These are phyloP conservation scores for Serinus canaria DNA, from an alignment of 2,113 vertebrate species.

Conservation along the genomic window DNA sequence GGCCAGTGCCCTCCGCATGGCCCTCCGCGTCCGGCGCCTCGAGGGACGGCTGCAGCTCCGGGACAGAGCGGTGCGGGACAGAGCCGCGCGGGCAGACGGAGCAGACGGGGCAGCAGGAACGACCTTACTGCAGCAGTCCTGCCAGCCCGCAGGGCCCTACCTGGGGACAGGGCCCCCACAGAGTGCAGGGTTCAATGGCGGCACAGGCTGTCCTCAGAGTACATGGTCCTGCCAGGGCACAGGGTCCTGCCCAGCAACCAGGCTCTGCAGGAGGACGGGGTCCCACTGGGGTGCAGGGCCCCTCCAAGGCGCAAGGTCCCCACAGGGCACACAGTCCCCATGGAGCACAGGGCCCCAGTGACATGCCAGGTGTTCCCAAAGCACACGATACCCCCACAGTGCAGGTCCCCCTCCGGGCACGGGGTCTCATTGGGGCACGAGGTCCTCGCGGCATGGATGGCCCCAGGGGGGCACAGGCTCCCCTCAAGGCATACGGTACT, in stretches of 20 bases:
- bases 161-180: accelerated
- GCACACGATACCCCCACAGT: accelerated
- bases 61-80: too few relatives aligned
- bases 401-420: not conserved
- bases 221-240: not conserved
- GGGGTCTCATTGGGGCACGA: accelerated
- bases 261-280: not conserved
- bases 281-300: not conserved
- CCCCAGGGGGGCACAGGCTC: not conserved
- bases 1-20: conserved; percentile 69
- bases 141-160: not conserved
- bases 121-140: accelerated
- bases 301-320: not conserved
- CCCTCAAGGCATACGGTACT: accelerated
- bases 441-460: accelerated
- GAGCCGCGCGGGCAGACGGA: too few relatives aligned
- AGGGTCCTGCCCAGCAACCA: not conserved
- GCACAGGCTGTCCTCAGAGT: not conserved
- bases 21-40: conserved; percentile 65
- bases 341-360: accelerated
- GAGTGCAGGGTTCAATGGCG: accelerated
- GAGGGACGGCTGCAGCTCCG: not conserved
- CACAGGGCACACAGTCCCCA: too few relatives aligned
- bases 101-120: not conserved
- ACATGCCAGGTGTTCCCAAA: not conserved